Conservation (phyloP, 2,113 vertebrate genomes). For the Rhizomys pruinosus region DNA sequence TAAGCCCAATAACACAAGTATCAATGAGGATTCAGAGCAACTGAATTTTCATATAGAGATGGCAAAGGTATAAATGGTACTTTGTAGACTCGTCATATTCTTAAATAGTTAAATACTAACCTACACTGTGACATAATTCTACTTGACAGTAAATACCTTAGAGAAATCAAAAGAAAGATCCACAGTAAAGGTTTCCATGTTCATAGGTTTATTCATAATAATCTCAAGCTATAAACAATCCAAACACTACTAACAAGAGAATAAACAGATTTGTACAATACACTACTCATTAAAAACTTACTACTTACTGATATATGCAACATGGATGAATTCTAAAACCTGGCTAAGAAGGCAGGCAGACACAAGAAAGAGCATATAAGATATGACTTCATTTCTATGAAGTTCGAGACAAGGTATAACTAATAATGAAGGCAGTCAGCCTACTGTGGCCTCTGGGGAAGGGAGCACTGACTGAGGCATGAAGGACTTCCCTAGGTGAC, state of each 20-base stretch:
- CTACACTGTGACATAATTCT: background rate
- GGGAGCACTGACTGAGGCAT: background rate
- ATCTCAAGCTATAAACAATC: conserved; percentile 30
- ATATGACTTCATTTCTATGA: background rate
- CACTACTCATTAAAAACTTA: conserved; percentile 18
- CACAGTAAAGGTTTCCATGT: background rate
- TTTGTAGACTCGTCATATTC: background rate
- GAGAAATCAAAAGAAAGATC: background rate
- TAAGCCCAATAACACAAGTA: background rate
- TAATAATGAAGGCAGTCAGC: background rate
- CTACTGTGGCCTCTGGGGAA: background rate
- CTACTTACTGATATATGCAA: conserved; percentile 29
- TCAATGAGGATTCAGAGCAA: background rate
- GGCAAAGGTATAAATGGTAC: background rate
- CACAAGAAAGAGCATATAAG: background rate
- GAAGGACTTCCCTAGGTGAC: background rate
- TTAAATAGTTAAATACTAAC: background rate
- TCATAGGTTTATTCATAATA: conserved; percentile 59
- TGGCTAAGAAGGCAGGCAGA: conserved; percentile 8
- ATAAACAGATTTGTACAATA: conserved; percentile 42
- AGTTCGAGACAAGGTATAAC: background rate
- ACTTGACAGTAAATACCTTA: background rate
- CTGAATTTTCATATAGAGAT: background rate
- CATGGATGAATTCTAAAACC: conserved; percentile 1
- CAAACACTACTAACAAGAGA: conserved; percentile 37